Base-by-base conservation (phyloP, 2,797 vertebrate species). In the Notoglanidium macrostoma region DNA sequence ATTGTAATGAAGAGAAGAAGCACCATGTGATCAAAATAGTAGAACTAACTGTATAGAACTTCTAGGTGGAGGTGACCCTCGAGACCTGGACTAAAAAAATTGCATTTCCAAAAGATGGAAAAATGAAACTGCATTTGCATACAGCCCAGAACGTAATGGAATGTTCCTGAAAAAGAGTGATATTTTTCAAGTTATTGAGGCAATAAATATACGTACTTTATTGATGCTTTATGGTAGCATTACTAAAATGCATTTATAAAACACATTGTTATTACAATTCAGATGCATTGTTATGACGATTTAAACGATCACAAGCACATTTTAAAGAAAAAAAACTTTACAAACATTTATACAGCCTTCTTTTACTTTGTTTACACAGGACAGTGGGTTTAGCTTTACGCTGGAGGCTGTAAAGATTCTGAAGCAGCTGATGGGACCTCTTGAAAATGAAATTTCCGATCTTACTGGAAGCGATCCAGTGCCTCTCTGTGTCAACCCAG, bases 321-420 rank as follows among this genome's bases (percentile, higher is more conserved):
- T 40, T n/a, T n/a, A n/a, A n/a, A n/a, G 0, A 8, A 68, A 44
- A 72, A 72, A 40, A 40, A 9, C 63, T 68, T 68, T 35, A 68
- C 35, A 35, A 35, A 68, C 67, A 32, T 68, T 23, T 26, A 23
- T 73, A 73, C 21, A 67, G 14, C 65, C 9, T 44, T 73, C 35
- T 21, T 73, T 44, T 73, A 73, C 70, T 77, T 29, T 7, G 54
- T 14, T 17, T 77, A 29, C 63, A 55, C 89, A 95, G 95, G 93
- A 92, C 65, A 94, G 93, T 86, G 91, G 92, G 80, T 90, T 68
- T 70, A 92, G 72, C 67, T 96, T 95, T 76, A 92, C 94, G 2
- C 65, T 95, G 70, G 91, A 94, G 87, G 89, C 94, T 0, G 94
- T 94, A 90, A 94, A 94, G 91, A 86, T 91, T 90, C 92, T 95